Evolutionary conservation across 2,888 invertebrate species (phyloP), one percentile per base, ranked within the genome.

Genomic region (Embidobia sp.): DNA sequence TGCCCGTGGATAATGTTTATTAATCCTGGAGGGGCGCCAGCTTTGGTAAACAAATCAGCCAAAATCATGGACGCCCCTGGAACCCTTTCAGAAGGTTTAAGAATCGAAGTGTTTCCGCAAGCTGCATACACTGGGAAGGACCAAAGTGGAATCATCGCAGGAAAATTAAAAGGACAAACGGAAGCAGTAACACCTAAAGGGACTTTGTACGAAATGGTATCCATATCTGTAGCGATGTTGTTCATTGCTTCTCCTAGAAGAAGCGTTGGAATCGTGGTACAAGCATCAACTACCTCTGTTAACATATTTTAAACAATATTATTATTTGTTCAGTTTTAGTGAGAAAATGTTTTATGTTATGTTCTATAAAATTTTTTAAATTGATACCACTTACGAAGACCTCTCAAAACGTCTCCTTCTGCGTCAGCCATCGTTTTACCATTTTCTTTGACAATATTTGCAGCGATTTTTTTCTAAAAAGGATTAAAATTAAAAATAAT

Each of bases 71-170:
- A 95, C 3, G 98, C 98, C 0, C 99, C 98, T 3, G 99, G 99
- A 84, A 98, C 99, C 84, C 98, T 93, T 89, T 99, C 99, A 0
- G 98, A 99, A 0, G 99, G 99, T 91, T 96, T 99, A 85, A 99
- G 91, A 59, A 99, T 91, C 90, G 96, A 95, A 0, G 99, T 97
- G 90, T 99, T 99, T 44, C 99, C 99, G 57, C 98, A 97, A 3
- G 97, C 94, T 31, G 95, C 91, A 10, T 96, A 94, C 46, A 95
- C 91, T 0, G 96, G 96, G 92, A 95, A 95, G 93, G 95, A 95
- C 99, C 99, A 99, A 2, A 99, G 92, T 0, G 99, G 99, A 82
- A 99, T 98, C 99, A 99, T 99, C 22, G 99, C 99, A 0, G 99
- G 99, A 90, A 99, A 99, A 90, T 99, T 99, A 90, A 99, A 99